phyloP scores from a whole-genome alignment of 2,113 vertebrate genomes.

The Micronycteris hirsuta region DNA sequence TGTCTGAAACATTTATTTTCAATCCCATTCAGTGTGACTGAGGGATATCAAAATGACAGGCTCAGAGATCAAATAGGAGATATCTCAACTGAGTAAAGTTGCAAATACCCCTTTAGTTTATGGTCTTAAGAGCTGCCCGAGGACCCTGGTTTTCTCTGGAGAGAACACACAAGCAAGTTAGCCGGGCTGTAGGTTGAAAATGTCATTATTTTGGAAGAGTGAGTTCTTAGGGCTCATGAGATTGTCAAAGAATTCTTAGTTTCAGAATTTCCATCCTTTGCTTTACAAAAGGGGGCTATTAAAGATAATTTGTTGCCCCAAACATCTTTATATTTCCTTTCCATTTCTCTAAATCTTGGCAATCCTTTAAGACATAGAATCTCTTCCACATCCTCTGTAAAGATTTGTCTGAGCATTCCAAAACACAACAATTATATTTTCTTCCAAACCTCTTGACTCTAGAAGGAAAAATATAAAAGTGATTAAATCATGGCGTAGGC shows the following conservation, averaged over 20 bases:
- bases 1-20: slow-evolving; percentile 16
- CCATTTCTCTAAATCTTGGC: neutral
- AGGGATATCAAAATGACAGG: neutral
- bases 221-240: neutral
- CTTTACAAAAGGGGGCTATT: neutral
- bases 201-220: neutral
- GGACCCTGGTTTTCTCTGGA: neutral
- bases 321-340: neutral
- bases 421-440: neutral
- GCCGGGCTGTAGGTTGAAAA: neutral
- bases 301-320: neutral
- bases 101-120: neutral
- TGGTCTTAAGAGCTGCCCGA: neutral
- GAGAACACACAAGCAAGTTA: neutral
- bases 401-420: neutral
- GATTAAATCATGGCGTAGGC: neutral
- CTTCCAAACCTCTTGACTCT: neutral
- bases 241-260: neutral
- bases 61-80: neutral
- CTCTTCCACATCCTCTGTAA: neutral
- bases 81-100: neutral
- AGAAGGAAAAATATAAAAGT: neutral
- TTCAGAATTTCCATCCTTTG: neutral
- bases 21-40: neutral
- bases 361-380: neutral